These are phyloP conservation scores for Boloria euphrosyne DNA, from an alignment of 2,888 invertebrate species.

Conservation along the genomic window DNA sequence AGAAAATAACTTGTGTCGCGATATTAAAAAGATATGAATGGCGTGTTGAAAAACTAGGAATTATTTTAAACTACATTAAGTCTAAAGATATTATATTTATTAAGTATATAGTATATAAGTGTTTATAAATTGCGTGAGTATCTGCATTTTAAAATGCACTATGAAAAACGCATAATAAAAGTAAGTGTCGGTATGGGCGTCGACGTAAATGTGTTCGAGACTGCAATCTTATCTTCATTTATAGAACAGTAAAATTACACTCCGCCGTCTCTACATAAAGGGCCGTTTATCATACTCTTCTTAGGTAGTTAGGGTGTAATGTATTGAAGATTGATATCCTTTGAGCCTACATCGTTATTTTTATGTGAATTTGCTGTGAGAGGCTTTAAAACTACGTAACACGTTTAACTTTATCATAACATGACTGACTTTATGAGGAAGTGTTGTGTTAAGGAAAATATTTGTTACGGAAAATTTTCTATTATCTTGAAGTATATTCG, in stretches of 20 bases:
- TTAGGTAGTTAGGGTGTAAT: constrained; percentile 64
- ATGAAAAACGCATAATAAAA: constrained; percentile 60
- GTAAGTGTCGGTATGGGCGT: constrained; percentile 53
- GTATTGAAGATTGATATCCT: constrained; percentile 70
- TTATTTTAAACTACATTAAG: no score
- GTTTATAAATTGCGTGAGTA: constrained; percentile 30
- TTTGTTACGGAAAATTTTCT: neutral
- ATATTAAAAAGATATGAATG: neutral
- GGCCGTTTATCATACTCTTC: constrained; percentile 71
- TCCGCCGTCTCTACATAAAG: constrained; percentile 65
- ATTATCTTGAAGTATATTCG: no score
- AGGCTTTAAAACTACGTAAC: constrained; percentile 13
- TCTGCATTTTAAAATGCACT: constrained; percentile 53
- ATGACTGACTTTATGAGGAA: neutral
- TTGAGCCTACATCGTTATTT: constrained; percentile 46
- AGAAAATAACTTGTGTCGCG: neutral
- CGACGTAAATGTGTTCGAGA: constrained; percentile 61
- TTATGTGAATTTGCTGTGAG: constrained; percentile 45
- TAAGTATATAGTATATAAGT: no score
- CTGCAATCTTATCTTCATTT: constrained; percentile 75
- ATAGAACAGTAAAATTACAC: constrained; percentile 75
- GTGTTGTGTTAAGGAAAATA: neutral
- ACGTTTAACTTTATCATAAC: constrained; percentile 7
- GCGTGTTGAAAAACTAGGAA: neutral
- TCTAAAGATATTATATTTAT: no score